Evolutionary conservation across 1,140 invertebrate genomes (phyloP).

Genomic region (Zaprionus kolodkinae): DNA sequence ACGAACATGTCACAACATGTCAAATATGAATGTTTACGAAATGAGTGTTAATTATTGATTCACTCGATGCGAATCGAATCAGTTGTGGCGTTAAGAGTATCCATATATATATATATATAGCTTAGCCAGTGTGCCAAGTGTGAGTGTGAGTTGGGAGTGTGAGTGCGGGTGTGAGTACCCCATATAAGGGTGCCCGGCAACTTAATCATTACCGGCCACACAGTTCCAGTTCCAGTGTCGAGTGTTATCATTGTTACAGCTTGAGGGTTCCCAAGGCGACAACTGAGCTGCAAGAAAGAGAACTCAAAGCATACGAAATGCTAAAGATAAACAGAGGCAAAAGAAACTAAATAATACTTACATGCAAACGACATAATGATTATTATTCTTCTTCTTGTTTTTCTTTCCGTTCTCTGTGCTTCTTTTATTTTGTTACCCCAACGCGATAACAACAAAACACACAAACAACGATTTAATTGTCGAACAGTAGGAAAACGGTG

Average conservation of each 20-base stretch:
- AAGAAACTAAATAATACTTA: slow-evolving; percentile 21
- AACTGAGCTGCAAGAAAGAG: slow-evolving; percentile 28
- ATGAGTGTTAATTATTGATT: slow-evolving; percentile 36
- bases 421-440: not conserved
- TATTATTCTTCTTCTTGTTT: slow-evolving; percentile 1
- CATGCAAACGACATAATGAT: slow-evolving; percentile 35
- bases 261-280: slow-evolving; percentile 35
- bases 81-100: slow-evolving; percentile 18
- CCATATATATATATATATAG: not conserved
- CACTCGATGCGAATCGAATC: slow-evolving; percentile 19
- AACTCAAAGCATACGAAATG: slow-evolving; percentile 39
- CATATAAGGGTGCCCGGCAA: not conserved
- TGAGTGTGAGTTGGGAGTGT: not conserved
- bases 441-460: slow-evolving; percentile 13
- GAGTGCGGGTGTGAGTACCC: not conserved
- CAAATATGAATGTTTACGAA: slow-evolving; percentile 16
- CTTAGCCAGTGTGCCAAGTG: not conserved
- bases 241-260: slow-evolving; percentile 50
- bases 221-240: slow-evolving; percentile 19
- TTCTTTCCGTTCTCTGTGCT: not conserved
- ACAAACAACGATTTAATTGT: slow-evolving; percentile 2
- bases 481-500: not conserved
- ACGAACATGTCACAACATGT: slow-evolving; percentile 18
- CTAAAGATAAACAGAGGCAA: slow-evolving; percentile 37
- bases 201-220: slow-evolving; percentile 34